phyloP scores from a whole-genome alignment of 2,797 vertebrate species.

The Falco rusticolus region DNA sequence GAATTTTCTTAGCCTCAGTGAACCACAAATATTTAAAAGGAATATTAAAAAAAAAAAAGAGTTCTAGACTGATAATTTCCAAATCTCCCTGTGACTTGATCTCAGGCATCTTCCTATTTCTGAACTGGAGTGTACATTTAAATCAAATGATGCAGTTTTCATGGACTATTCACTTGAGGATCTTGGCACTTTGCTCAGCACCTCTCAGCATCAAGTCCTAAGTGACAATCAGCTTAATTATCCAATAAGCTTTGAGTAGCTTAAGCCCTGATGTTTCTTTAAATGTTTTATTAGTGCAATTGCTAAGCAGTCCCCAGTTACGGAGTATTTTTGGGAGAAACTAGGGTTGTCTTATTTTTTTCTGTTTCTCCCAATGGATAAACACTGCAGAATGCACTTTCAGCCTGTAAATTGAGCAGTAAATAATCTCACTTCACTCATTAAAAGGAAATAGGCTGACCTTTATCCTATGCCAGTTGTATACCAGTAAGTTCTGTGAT shows the following conservation, averaged over 20 bases:
- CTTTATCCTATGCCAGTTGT: constrained; percentile 20
- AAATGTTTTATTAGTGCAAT: neutral
- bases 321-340: neutral
- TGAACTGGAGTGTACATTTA: neutral
- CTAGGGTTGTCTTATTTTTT: neutral
- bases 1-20: constrained; percentile 23
- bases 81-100: neutral
- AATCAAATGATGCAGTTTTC: neutral
- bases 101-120: neutral
- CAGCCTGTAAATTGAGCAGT: neutral
- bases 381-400: neutral
- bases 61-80: neutral
- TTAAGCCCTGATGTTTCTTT: neutral
- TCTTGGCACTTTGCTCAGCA: neutral
- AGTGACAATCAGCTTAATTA: neutral
- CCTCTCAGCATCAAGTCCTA: neutral
- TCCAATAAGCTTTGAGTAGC: neutral
- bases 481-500: neutral
- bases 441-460: neutral
- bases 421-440: neutral
- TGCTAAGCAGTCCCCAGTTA: neutral
- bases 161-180: neutral
- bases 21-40: neutral
- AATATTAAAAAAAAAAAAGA: neutral
- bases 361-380: neutral